Conservation (phyloP, 1,140 invertebrate species). For the Pentalonia nigronervosa region DNA sequence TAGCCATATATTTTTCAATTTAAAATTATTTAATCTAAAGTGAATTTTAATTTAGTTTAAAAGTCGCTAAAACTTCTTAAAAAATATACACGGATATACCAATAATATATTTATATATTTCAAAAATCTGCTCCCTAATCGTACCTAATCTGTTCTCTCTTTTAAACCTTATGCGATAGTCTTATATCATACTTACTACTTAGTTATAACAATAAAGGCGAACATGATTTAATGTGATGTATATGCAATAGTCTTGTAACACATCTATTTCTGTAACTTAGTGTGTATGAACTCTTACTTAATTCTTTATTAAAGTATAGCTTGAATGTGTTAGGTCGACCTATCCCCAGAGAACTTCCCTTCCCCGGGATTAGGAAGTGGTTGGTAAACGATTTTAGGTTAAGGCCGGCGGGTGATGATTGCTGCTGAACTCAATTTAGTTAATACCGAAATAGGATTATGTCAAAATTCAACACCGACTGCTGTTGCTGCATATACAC, state of each 20-base stretch:
- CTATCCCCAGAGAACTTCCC: neutral
- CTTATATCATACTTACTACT: neutral
- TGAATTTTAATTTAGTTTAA: neutral
- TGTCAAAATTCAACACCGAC: slow-evolving; percentile 43
- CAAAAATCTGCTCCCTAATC: neutral
- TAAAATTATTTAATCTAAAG: neutral
- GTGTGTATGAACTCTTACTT: neutral
- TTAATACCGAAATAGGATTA: slow-evolving; percentile 57
- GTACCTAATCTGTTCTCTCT: neutral
- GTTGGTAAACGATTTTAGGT: slow-evolving; percentile 32
- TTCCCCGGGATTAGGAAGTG: neutral
- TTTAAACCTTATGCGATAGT: neutral
- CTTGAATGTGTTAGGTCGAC: neutral
- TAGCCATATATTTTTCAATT: neutral
- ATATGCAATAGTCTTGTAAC: neutral
- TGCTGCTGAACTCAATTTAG: slow-evolving; percentile 41
- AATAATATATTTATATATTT: no score
- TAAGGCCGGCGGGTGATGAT: neutral
- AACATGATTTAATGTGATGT: neutral
- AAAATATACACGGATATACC: neutral
- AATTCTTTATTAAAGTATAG: neutral
- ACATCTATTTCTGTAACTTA: neutral
- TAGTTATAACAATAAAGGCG: neutral
- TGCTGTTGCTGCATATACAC: neutral
- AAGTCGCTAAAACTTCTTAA: neutral